Percentiles rank a stretch among this genome's conserved stretches.
These are phyloP conservation scores for Nesidiocoris tenuis DNA, from an alignment of 2,888 invertebrate species.

Conservation along the genomic window DNA sequence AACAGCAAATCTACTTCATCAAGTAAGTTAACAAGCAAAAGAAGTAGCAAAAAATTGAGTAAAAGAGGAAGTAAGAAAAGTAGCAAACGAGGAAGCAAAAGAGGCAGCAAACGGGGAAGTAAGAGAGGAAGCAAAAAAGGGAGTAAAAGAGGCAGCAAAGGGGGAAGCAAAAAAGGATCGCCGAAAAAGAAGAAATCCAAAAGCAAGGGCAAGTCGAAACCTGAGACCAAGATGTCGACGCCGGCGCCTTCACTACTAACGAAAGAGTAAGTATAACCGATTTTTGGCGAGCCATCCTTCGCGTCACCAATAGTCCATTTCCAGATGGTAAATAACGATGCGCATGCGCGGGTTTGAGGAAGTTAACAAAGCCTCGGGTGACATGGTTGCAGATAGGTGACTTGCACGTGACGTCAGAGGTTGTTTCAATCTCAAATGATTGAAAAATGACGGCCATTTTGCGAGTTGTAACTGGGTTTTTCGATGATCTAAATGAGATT, in stretches of 20 bases:
- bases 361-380: not conserved
- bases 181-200: conserved; percentile 7
- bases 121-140: conserved; percentile 35
- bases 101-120: conserved; percentile 9
- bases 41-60: not conserved
- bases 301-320: too few relatives aligned
- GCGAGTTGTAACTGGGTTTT: too few relatives aligned
- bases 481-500: too few relatives aligned
- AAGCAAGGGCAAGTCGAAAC: conserved; percentile 8
- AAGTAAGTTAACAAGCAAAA: not conserved
- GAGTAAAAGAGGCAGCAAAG: conserved; percentile 13
- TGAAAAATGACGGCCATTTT: too few relatives aligned
- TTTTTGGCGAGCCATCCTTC: too few relatives aligned
- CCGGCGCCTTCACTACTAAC: not conserved
- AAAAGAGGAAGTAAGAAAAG: conserved; percentile 1
- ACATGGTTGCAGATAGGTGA: too few relatives aligned
- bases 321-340: too few relatives aligned
- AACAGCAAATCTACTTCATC: not conserved
- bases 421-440: too few relatives aligned
- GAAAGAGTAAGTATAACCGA: not conserved
- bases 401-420: too few relatives aligned
- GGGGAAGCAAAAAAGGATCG: conserved; percentile 13
- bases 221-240: not conserved
- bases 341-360: too few relatives aligned
- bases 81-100: conserved; percentile 6